phyloP scores from a whole-genome alignment of 2,113 vertebrate species.

The Oryctolagus cuniculus region mOryCun1.1 NC_091441.1:80328501-80329000 shows the following conservation, averaged over 20 bases:
- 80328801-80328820: neutral
- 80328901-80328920: slow-evolving; percentile 99
- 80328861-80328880: slow-evolving; percentile 93
- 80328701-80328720: neutral
- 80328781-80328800: slow-evolving; percentile 9
- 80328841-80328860: slow-evolving; percentile 84
- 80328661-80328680: neutral
- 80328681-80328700: neutral
- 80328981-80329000: neutral
- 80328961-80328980: neutral
- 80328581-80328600: slow-evolving; percentile 94
- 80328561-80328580: slow-evolving; percentile 94
- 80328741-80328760: slow-evolving; percentile 1
- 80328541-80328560: slow-evolving; percentile 86
- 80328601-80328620: slow-evolving; percentile 94
- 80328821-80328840: neutral
- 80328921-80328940: slow-evolving; percentile 94
- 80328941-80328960: slow-evolving; percentile 95
- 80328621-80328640: slow-evolving; percentile 94
- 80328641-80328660: neutral
- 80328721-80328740: neutral
- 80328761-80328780: neutral
- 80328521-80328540: slow-evolving; percentile 54
- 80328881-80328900: slow-evolving; percentile 99
- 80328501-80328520: slow-evolving; percentile 53